A percentile compares a stretch with the other conserved stretches of the same genome.
phyloP scores from a whole-genome alignment of 2,888 invertebrate species.

The Meteorus cinctellus region DNA sequence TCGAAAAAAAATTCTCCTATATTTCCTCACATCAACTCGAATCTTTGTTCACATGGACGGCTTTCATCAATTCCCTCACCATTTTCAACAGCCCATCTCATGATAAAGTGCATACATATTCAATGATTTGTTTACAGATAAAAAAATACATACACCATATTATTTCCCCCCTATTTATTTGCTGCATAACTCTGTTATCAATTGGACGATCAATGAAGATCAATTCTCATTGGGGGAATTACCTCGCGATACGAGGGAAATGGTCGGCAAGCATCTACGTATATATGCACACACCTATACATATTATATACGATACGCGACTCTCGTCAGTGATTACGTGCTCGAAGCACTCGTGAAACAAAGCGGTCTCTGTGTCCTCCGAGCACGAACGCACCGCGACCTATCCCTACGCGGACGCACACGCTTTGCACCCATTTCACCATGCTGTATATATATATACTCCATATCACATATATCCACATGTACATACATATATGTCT shows the following conservation, averaged over 20 bases:
- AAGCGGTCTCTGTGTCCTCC: constrained; percentile 66
- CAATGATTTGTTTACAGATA: too few species aligned
- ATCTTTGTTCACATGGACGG: too few species aligned
- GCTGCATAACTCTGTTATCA: constrained; percentile 1
- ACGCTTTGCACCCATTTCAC: constrained; percentile 27
- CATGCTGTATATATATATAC: constrained; percentile 9
- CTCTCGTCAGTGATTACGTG: constrained; percentile 62
- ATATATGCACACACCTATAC: neutral
- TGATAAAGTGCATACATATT: too few species aligned
- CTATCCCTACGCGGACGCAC: constrained; percentile 60
- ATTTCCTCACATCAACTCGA: too few species aligned
- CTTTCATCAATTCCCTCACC: too few species aligned
- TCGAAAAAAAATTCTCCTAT: too few species aligned
- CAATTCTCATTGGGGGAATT: constrained; percentile 36
- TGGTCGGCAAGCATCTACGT: neutral
- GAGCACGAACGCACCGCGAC: constrained; percentile 59
- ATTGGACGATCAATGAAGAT: constrained; percentile 35
- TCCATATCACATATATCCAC: constrained; percentile 2
- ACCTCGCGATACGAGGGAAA: constrained; percentile 30
- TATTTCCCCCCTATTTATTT: neutral
- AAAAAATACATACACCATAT: too few species aligned
- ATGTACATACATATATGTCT: constrained; percentile 16
- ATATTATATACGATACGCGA: constrained; percentile 25
- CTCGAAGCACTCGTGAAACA: constrained; percentile 66
- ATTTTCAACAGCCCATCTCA: too few species aligned